Conservation (phyloP, 2,797 vertebrate genomes). For the Semotilus atromaculatus region DNA sequence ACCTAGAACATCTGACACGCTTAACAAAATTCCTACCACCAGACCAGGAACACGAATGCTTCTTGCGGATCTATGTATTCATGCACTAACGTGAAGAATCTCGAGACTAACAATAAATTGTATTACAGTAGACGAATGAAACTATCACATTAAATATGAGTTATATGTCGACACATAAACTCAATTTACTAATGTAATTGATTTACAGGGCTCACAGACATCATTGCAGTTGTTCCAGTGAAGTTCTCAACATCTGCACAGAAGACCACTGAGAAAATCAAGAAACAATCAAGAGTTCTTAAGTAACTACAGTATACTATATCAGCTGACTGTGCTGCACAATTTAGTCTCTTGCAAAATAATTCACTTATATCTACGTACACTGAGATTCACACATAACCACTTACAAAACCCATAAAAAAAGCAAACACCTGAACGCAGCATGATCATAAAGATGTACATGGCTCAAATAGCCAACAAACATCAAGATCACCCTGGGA, state of each 20-base stretch:
- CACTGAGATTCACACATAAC: background rate
- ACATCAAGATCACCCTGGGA: background rate
- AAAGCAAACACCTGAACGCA: conserved; percentile 63
- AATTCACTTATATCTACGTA: background rate
- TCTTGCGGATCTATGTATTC: no score
- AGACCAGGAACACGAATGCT: no score
- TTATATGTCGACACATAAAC: no score
- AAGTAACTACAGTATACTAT: background rate
- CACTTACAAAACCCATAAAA: background rate
- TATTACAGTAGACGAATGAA: no score
- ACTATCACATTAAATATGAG: no score
- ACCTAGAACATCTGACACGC: no score
- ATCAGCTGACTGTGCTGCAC: background rate
- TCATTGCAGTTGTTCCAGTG: rapidly evolving
- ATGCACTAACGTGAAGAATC: no score
- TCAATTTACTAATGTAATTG: no score
- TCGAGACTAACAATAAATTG: no score
- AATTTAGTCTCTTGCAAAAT: background rate
- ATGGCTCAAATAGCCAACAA: conserved; percentile 44
- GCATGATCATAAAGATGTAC: conserved; percentile 60
- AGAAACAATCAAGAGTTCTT: background rate
- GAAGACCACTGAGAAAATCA: background rate
- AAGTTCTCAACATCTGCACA: no score
- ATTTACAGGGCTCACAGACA: background rate
- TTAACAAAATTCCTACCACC: no score